Percentiles rank a stretch among this genome's conserved stretches.
Evolutionary conservation across 2,888 invertebrate genomes (phyloP).

Genomic region (Meiosimyza decipiens): DNA sequence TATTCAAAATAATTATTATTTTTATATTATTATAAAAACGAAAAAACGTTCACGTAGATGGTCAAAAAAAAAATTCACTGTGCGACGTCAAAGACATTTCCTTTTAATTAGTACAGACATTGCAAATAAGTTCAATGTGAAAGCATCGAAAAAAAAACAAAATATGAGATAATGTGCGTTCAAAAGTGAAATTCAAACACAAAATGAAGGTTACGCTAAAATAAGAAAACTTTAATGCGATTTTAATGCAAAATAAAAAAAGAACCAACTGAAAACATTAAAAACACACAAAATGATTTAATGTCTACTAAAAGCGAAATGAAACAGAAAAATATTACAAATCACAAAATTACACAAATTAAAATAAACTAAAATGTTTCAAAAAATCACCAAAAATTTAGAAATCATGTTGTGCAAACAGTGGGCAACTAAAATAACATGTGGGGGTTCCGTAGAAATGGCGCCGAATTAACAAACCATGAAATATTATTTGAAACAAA

Average conservation of each 20-base stretch:
- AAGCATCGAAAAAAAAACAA: too few relatives aligned
- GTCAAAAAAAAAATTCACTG: too few relatives aligned
- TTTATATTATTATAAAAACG: too few relatives aligned
- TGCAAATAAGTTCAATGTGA: constrained; percentile 14
- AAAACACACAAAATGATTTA: constrained; percentile 5
- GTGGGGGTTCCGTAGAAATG: too few relatives aligned
- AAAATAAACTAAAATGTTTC: neutral
- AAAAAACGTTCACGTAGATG: too few relatives aligned
- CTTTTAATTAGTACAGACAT: too few relatives aligned
- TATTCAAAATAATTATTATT: too few relatives aligned
- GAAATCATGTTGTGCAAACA: neutral
- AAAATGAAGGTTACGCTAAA: neutral
- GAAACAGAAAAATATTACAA: neutral
- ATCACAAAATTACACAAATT: too few relatives aligned
- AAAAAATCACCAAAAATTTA: neutral
- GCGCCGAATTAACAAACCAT: neutral
- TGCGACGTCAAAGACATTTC: constrained; percentile 6
- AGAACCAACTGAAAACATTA: neutral
- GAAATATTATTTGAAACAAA: neutral
- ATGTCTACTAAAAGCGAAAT: neutral
- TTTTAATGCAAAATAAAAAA: constrained; percentile 14
- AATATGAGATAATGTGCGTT: too few relatives aligned
- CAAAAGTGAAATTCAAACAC: too few relatives aligned
- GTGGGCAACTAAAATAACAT: too few relatives aligned
- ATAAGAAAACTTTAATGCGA: neutral